A percentile compares a stretch with the other conserved stretches of the same genome.
These are phyloP conservation scores for Spondyliosoma cantharus DNA, from an alignment of 2,797 vertebrate genomes.

Conservation along the genomic window DNA sequence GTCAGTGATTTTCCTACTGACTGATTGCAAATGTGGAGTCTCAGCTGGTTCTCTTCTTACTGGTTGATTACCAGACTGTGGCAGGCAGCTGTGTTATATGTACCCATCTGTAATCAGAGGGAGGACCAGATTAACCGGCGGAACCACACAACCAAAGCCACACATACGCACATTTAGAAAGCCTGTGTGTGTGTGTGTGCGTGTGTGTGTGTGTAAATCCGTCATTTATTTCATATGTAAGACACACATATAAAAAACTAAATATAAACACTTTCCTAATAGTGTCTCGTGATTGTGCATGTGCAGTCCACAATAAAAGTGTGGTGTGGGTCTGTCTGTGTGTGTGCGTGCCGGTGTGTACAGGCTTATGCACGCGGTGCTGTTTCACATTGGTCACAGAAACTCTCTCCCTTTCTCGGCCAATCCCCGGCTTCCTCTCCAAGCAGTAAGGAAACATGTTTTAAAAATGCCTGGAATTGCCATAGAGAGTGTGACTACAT, in stretches of 20 bases:
- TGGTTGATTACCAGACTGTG: slow-evolving; percentile 44
- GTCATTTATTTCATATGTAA: not conserved
- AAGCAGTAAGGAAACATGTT: slow-evolving; percentile 72
- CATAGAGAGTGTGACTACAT: slow-evolving; percentile 50
- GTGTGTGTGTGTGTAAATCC: not conserved
- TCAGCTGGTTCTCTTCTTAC: slow-evolving; percentile 46
- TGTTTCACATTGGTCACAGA: slow-evolving; percentile 86
- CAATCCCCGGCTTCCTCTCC: slow-evolving; percentile 75
- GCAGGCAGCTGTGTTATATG: slow-evolving; percentile 44
- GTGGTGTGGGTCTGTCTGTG: slow-evolving; percentile 21
- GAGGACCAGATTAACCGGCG: slow-evolving; percentile 29
- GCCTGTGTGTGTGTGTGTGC: not conserved
- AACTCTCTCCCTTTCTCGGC: slow-evolving; percentile 61
- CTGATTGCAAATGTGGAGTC: slow-evolving; percentile 48
- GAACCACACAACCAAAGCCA: not conserved
- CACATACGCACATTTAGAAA: not conserved
- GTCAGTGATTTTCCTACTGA: slow-evolving; percentile 32
- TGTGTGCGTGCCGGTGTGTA: slow-evolving; percentile 34
- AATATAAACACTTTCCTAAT: not conserved
- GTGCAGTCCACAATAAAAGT: slow-evolving; percentile 14
- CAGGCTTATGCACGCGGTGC: slow-evolving; percentile 45
- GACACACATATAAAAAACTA: slow-evolving; percentile 12
- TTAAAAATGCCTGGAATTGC: slow-evolving; percentile 76
- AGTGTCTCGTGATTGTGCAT: not conserved
- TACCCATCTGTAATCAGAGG: slow-evolving; percentile 47